Base-by-base conservation (phyloP, 2,888 invertebrate genomes). In the Ecliptopera silaceata region DNA sequence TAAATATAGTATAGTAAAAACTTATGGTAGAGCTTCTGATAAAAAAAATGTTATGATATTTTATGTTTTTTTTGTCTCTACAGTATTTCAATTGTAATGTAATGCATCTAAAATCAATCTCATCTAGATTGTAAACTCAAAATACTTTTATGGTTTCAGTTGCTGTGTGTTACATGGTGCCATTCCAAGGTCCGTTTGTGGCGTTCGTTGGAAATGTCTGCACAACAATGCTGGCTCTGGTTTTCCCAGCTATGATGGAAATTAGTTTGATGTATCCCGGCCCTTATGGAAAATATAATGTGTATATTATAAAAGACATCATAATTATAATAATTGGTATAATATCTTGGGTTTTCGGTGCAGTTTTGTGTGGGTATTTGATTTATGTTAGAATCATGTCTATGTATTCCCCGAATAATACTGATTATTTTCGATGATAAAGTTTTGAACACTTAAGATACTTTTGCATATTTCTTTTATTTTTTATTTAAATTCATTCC, bases 191-290 rank as follows among this genome's bases (percentile, higher is more conserved):
- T 0, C 79, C 86, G 0, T 75, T 86, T 52, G 78, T 87, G 1
- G 81, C 85, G 0, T 83, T 86, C 47, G 81, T 83, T 8, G 86
- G 86, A 0, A 82, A 78, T 52, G 63, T 86, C 0, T 85, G 84
- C 59, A 84, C 84, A 0, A 74, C 80, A 0, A 56, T 82, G 50
- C 63, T 85, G 3, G 72, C 79, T 0, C 53, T 87, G 0, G 78
- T 86, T 0, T 87, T 82, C 49, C 87, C 87, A 0, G 81, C 84
- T 0, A 45, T 82, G 31, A 87, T 87, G 85, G 84, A 88, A 31
- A 20, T 85, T 1, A 67, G 82, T 44, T 65, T 87, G 4, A 66
- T 74, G 53, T 85, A 86, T 47, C 86, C 86, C 0, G 56, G 69
- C 4, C 56, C 72, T 2, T 86, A 78, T 38, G 86, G 86, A 1